These are phyloP conservation scores for Meloidogyne chitwoodi DNA, from an alignment of 1,140 invertebrate genomes.

Conservation along the genomic window DNA sequence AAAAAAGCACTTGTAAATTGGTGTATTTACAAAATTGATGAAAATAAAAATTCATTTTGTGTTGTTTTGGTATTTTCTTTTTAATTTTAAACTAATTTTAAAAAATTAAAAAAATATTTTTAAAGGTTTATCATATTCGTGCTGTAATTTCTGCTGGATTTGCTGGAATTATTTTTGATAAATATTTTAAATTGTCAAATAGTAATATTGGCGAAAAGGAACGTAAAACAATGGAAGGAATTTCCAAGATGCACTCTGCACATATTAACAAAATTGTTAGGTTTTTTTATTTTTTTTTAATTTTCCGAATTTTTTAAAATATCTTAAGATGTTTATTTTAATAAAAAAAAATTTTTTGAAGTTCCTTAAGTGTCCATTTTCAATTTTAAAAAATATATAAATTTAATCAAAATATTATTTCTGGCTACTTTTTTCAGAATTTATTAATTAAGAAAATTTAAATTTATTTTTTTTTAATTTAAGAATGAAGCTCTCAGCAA, in stretches of 20 bases:
- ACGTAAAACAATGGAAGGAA: constrained; percentile 6
- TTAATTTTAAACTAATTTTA: background rate
- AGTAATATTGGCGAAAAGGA: constrained; percentile 1
- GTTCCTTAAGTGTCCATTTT: no score
- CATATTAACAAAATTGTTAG: constrained; percentile 14
- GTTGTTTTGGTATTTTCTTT: background rate
- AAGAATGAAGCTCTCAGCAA: constrained; percentile 8
- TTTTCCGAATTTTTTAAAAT: no score
- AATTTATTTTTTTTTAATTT: constrained; percentile 4
- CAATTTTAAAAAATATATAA: no score
- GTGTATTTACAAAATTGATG: background rate
- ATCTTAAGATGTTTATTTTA: no score
- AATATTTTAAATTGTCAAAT: constrained; percentile 6
- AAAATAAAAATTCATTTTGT: background rate
- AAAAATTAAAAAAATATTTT: no score
- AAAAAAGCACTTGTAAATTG: background rate
- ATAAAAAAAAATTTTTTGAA: background rate
- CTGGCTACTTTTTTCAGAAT: no score
- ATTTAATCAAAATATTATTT: no score
- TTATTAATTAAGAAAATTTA: no score
- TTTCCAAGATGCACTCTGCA: constrained; percentile 7
- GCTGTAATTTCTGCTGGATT: background rate
- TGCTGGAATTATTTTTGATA: constrained; percentile 2
- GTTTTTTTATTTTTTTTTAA: no score
- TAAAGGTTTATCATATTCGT: background rate